phyloP scores from a whole-genome alignment of 2,797 vertebrate species.

The Lithobates sylvaticus region DNA sequence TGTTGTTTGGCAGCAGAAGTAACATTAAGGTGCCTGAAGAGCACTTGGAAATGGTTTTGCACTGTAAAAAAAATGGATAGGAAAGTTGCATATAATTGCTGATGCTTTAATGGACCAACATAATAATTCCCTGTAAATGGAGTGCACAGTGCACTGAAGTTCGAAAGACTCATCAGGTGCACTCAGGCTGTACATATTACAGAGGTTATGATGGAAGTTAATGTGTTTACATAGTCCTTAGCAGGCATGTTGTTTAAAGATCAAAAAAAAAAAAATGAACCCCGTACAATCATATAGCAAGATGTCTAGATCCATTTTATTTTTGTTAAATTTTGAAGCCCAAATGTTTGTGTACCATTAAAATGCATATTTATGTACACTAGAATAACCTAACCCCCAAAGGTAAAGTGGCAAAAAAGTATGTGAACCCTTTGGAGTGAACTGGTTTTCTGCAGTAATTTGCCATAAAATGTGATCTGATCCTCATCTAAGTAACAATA shows the following conservation, averaged over 20 bases:
- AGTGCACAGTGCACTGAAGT: neutral
- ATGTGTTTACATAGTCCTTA: neutral
- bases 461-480: no score
- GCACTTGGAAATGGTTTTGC: neutral
- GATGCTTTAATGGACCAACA: constrained; percentile 8
- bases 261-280: neutral
- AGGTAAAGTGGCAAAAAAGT: no score
- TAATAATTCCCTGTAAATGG: constrained; percentile 28
- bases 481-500: no score
- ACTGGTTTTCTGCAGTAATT: no score
- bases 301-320: no score
- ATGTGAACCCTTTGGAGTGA: no score
- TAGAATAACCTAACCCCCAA: no score
- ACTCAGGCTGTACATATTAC: neutral
- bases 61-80: neutral
- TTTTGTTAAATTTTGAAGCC: no score
- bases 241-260: neutral
- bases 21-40: constrained; percentile 34
- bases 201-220: neutral
- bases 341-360: no score
- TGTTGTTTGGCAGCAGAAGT: constrained; percentile 43
- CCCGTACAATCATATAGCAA: no score
- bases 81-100: constrained; percentile 3
- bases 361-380: no score
- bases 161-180: neutral